Base-by-base conservation (phyloP, 2,888 invertebrate genomes). In the Tortrix viridana region DNA sequence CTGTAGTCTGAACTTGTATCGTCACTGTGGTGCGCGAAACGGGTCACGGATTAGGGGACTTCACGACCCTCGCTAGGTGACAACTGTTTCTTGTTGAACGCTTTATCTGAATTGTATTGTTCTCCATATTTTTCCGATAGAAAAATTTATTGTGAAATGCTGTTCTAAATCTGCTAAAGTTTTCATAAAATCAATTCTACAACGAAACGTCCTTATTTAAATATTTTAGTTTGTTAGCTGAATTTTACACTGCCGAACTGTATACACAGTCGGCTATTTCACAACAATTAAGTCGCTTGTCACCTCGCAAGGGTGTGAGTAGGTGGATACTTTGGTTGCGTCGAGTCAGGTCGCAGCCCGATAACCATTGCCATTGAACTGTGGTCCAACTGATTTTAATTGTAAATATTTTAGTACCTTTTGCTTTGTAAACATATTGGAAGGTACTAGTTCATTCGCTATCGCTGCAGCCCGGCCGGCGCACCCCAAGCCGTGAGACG, bases 401-500 rank as follows among this genome's bases (percentile, higher is more conserved):
- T 26, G 12, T 14, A 23, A 22, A 16, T 41, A 43, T 43, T 44
- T 32, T 44, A 44, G 5, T n/a, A 23, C 23, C n/a, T 44, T 41
- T 41, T 44, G 44, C 26, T 32, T 44, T 50, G 50, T 50, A 37
- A 37, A 37, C 19, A 19, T 18, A 19, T 20, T 4, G 19, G 56
- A 37, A 47, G 37, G 47, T 47, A 47, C 47, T 18, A 20, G 37
- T 37, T 20, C 43, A 48, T 49, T 49, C 22, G 3, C n/a, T 37
- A 52, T 56, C 9, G 53, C 22, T 38, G 53, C 38, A 5, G 23
- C 41, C 23, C 22, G 41, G 43, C 19, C 22, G 41, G 53, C n/a
- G 43, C 22, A 12, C 32, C 44, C 12, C 32, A 63, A 60, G 65
- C 65, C 65, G 66, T 65, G 66, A 60, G 65, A 67, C 43, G 49